Evolutionary conservation across 1,140 invertebrate genomes (phyloP).

Genomic region (Phymastichus coffea): DNA sequence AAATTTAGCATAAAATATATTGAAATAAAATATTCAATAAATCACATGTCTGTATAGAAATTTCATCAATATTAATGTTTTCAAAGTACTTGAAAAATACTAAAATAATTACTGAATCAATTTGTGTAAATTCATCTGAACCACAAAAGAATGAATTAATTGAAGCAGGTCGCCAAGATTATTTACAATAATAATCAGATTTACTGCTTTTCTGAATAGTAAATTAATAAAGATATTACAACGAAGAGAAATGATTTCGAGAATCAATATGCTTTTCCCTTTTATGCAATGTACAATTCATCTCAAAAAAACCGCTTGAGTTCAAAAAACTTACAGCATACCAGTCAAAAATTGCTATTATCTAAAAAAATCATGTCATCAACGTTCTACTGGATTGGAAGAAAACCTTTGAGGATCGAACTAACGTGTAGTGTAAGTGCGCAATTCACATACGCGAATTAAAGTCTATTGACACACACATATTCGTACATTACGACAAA

Average conservation of each 20-base stretch:
- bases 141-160: constrained; percentile 7
- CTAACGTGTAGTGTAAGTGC: constrained; percentile 22
- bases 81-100: constrained; percentile 4
- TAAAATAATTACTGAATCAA: constrained; percentile 14
- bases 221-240: constrained; percentile 25
- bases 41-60: constrained; percentile 22
- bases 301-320: constrained; percentile 10
- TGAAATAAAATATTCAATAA: constrained; percentile 6
- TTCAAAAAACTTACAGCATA: constrained; percentile 3
- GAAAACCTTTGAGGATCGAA: constrained; percentile 19
- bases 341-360: constrained; percentile 19
- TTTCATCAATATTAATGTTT: constrained; percentile 15
- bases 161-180: not conserved
- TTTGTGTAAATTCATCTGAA: constrained; percentile 8
- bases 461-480: constrained; percentile 17
- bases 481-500: constrained; percentile 12
- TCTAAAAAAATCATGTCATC: constrained; percentile 23
- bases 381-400: constrained; percentile 16
- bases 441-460: constrained; percentile 10
- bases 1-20: not conserved
- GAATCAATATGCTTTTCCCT: constrained; percentile 4
- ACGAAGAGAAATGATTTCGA: too few relatives aligned
- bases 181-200: constrained; percentile 23
- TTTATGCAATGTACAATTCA: constrained; percentile 25
- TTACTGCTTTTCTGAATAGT: constrained; percentile 16